A percentile compares a stretch with the other conserved stretches of the same genome.
phyloP scores from a whole-genome alignment of 2,113 vertebrate species.

The Eclectus roratus region DNA sequence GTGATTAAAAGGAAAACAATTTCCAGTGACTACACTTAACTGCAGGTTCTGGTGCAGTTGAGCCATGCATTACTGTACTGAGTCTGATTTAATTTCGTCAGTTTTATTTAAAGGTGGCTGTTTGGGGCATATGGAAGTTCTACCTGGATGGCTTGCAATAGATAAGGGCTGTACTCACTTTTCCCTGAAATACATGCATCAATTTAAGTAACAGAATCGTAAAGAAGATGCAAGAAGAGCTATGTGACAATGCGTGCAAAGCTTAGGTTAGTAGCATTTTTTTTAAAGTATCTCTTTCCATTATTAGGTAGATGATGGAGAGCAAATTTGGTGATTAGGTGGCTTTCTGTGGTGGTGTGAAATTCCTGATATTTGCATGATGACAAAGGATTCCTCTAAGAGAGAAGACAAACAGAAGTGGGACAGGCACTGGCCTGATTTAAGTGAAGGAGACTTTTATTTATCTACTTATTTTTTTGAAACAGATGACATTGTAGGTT shows the following conservation, averaged over 20 bases:
- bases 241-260: not conserved
- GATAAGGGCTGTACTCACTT: not conserved
- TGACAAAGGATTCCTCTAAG: not conserved
- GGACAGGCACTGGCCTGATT: not conserved
- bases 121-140: not conserved
- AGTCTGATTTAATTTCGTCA: not conserved
- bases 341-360: not conserved
- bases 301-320: not conserved
- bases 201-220: not conserved
- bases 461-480: not conserved
- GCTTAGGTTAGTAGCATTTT: not conserved
- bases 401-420: not conserved
- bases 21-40: not conserved
- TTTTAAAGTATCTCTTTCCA: not conserved
- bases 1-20: not conserved
- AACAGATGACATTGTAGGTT: not conserved
- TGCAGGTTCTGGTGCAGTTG: not conserved
- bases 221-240: not conserved
- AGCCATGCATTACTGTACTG: not conserved
- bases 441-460: not conserved
- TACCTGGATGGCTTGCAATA: not conserved
- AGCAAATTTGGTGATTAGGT: not conserved
- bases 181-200: not conserved
- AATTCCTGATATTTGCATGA: not conserved
- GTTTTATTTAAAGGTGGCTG: not conserved